Percentiles rank a stretch among this genome's conserved stretches.
phyloP scores from a whole-genome alignment of 2,797 vertebrate species.

The Emys orbicularis region DNA sequence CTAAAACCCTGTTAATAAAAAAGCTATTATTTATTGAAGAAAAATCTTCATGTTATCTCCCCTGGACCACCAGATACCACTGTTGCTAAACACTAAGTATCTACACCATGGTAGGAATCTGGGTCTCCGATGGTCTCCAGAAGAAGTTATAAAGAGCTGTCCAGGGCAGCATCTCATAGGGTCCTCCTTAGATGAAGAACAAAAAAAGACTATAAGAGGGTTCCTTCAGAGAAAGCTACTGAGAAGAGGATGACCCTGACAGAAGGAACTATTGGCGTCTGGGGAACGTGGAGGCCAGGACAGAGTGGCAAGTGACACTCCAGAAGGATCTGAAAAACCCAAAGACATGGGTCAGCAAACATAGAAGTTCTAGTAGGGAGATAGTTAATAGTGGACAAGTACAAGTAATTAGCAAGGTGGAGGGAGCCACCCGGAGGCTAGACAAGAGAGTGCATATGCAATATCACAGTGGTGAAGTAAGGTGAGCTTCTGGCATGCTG shows the following conservation, averaged over 20 bases:
- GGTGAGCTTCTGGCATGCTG: background rate
- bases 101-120: background rate
- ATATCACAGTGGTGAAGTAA: background rate
- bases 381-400: background rate
- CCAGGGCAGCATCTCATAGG: background rate
- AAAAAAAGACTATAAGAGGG: background rate
- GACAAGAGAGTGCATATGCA: background rate
- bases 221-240: background rate
- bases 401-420: background rate
- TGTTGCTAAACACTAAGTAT: no score
- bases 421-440: background rate
- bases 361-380: background rate
- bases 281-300: background rate
- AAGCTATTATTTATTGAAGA: background rate
- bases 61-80: background rate
- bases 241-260: background rate
- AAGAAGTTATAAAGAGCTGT: background rate
- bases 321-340: background rate
- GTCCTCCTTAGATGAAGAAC: background rate
- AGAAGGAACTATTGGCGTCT: background rate
- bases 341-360: background rate
- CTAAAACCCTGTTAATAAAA: background rate
- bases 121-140: background rate
- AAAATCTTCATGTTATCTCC: background rate
- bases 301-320: background rate